Conservation (phyloP, 2,797 vertebrate species). For the Pipistrellus nathusii region DNA sequence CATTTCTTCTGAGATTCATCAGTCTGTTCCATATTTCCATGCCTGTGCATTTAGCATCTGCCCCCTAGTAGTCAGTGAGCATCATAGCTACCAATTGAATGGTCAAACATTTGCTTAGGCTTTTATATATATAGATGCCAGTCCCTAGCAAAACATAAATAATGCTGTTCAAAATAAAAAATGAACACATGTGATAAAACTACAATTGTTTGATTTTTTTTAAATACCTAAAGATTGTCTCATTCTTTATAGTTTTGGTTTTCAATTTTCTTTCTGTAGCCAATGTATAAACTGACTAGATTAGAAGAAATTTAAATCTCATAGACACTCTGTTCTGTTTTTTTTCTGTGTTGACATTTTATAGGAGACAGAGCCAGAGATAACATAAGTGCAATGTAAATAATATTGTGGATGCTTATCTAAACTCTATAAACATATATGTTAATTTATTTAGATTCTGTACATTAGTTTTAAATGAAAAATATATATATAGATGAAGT, state of each 20-base stretch:
- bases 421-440: constrained; percentile 66
- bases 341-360: constrained; percentile 64
- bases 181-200: constrained; percentile 33
- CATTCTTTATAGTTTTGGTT: constrained; percentile 66
- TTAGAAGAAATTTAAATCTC: constrained; percentile 73
- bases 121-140: background rate
- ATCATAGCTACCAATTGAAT: too few species aligned
- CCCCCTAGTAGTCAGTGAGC: too few species aligned
- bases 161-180: constrained; percentile 57
- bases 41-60: too few species aligned
- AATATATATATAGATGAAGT: background rate
- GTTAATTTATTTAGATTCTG: constrained; percentile 54
- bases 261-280: constrained; percentile 64
- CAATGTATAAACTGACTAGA: constrained; percentile 58
- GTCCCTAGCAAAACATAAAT: constrained; percentile 34
- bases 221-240: constrained; percentile 54
- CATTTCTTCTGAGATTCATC: too few species aligned
- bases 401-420: constrained; percentile 64
- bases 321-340: constrained; percentile 69
- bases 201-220: constrained; percentile 58
- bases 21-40: too few species aligned
- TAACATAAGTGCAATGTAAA: constrained; percentile 63
- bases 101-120: too few species aligned
- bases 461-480: constrained; percentile 40
- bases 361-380: constrained; percentile 43